Conservation (phyloP, 2,797 vertebrate genomes). For the Macrochelys suwanniensis region DNA sequence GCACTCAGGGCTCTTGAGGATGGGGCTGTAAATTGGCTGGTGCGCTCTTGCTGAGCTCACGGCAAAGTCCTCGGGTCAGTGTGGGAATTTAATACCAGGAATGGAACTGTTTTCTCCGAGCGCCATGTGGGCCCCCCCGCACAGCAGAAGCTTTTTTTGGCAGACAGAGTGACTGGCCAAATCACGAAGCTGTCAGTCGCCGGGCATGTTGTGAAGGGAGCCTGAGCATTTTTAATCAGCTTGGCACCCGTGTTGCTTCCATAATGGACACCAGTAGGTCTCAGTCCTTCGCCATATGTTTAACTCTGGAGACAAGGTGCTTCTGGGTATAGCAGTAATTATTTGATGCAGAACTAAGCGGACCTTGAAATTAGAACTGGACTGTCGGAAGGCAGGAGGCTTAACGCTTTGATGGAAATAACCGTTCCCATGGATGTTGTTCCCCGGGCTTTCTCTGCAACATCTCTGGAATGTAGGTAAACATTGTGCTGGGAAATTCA, state of each 20-base stretch:
- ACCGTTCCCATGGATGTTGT: conserved; percentile 49
- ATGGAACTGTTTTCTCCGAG: conserved; percentile 84
- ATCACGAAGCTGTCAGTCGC: conserved; percentile 89
- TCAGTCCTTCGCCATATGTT: conserved; percentile 93
- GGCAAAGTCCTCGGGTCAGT: conserved; percentile 85
- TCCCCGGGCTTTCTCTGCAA: neutral
- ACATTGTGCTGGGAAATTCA: conserved; percentile 56
- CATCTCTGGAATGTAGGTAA: neutral
- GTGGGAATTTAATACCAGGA: conserved; percentile 85
- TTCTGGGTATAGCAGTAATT: conserved; percentile 94
- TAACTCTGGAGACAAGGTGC: conserved; percentile 92
- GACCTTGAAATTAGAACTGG: conserved; percentile 99
- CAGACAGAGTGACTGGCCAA: conserved; percentile 80
- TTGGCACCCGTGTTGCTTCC: conserved; percentile 85
- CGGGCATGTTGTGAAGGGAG: conserved; percentile 74
- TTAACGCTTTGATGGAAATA: conserved; percentile 80
- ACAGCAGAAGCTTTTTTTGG: conserved; percentile 83
- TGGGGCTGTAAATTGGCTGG: conserved; percentile 96
- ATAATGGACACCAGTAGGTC: conserved; percentile 92
- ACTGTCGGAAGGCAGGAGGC: conserved; percentile 79
- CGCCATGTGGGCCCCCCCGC: conserved; percentile 83
- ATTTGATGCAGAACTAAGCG: conserved; percentile 97
- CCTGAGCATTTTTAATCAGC: conserved; percentile 84
- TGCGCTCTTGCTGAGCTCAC: conserved; percentile 89
- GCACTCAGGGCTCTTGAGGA: conserved; percentile 90